Evolutionary conservation across 1,140 invertebrate genomes (phyloP), one percentile per base, ranked within the genome.

Genomic region (Drosophila kanapiae): DNA sequence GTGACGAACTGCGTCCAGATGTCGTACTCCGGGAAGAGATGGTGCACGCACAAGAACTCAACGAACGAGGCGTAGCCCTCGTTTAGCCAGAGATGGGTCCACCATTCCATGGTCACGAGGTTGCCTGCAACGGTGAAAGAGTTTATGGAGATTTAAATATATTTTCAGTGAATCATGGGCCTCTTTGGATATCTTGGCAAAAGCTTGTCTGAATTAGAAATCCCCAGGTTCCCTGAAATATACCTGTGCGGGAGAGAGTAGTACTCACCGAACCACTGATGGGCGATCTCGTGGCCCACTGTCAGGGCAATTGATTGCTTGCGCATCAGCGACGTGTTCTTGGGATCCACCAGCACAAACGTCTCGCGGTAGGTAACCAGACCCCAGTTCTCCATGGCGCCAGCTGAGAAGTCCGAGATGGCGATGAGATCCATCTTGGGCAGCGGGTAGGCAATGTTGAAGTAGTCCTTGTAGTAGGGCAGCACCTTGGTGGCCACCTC

Each of bases 321-420:
- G 48, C 95, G 95, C 29, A 95, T 95, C 5, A 97, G 94, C 29
- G 97, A 98, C 1, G 97, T 97, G 85, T 98, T 97, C 76, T 97
- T 94, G 4, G 96, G 95, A 94, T 98, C 97, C 2, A 98, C 96
- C 6, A 98, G 93, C 0, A 98, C 94, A 85, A 96, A 97, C 4
- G 96, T 96, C 92, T 98, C 97, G 59, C 97, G 95, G 71, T 94
- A 95, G 62, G 94, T 95, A 11, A 95, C 94, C 31, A 95, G 70
- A 18, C 98, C 98, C 98, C 98, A 99, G 93, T 99, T 99, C 93
- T 99, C 98, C 98, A 99, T 99, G 43, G 98, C 98, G 71, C 97
- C 97, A 38, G 95, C 95, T 37, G 96, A 96, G 82, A 98, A 99
- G 92, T 99, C 98, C 16, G 98, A 96, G 90, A 99, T 97, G 31